Percentiles rank a stretch among this genome's conserved stretches.
Conservation (phyloP, 1,140 invertebrate genomes). For the Eupristina koningsbergeri region DNA sequence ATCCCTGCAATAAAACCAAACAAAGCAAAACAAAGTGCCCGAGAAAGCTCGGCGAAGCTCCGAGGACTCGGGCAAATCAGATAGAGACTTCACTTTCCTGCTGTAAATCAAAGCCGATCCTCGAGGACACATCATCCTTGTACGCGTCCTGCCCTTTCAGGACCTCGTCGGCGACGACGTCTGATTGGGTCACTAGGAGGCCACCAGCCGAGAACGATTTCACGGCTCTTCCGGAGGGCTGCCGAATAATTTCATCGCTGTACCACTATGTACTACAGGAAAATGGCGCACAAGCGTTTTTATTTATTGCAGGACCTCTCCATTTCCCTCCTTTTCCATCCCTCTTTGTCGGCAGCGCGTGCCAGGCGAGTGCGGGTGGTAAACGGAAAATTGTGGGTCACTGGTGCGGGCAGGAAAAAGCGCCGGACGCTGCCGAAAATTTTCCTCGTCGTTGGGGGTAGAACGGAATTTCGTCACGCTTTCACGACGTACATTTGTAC, state of each 20-base stretch:
- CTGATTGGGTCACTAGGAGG: neutral
- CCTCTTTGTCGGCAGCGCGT: neutral
- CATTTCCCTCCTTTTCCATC: neutral
- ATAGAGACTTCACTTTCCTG: neutral
- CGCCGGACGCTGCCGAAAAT: slow-evolving; percentile 13
- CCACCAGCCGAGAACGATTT: slow-evolving; percentile 31
- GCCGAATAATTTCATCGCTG: slow-evolving; percentile 10
- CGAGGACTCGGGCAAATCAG: neutral
- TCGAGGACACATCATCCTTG: slow-evolving; percentile 6
- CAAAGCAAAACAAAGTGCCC: neutral
- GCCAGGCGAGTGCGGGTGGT: neutral
- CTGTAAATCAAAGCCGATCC: slow-evolving; percentile 32
- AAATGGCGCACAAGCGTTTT: neutral
- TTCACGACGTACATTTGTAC: neutral
- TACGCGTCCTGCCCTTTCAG: neutral
- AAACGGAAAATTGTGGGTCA: slow-evolving; percentile 24
- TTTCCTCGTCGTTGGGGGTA: neutral
- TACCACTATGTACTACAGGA: neutral
- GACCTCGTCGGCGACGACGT: neutral
- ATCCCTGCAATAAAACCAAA: neutral
- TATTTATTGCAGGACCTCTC: slow-evolving; percentile 29
- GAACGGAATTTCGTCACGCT: slow-evolving; percentile 33
- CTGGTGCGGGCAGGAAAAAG: neutral
- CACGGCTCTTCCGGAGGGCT: slow-evolving; percentile 22
- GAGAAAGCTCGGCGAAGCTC: neutral